Evolutionary conservation across 2,888 invertebrate genomes (phyloP).

Genomic region (Meganola albula): DNA sequence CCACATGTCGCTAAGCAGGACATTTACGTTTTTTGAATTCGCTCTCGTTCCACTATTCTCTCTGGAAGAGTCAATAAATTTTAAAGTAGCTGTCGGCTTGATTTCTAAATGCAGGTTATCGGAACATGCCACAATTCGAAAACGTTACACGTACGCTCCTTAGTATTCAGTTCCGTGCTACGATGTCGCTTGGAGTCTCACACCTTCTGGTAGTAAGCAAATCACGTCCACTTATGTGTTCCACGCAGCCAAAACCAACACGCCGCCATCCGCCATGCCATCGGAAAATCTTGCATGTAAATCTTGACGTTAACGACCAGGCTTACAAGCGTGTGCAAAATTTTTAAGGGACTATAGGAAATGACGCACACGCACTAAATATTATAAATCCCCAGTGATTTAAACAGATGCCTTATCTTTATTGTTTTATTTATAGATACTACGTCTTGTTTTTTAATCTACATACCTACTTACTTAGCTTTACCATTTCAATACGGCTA

Average conservation of each 20-base stretch:
- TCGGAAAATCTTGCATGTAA: constrained; percentile 73
- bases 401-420: too few relatives aligned
- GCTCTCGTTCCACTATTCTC: constrained; percentile 49
- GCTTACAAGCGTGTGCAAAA: constrained; percentile 66
- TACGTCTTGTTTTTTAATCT: too few relatives aligned
- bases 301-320: constrained; percentile 73
- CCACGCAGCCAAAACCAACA: constrained; percentile 72
- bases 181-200: constrained; percentile 59
- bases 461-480: too few relatives aligned
- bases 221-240: constrained; percentile 74
- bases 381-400: too few relatives aligned
- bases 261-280: constrained; percentile 52
- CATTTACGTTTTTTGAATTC: constrained; percentile 43
- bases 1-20: constrained; percentile 32
- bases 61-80: constrained; percentile 69
- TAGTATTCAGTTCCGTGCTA: constrained; percentile 65
- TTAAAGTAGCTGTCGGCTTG: constrained; percentile 63
- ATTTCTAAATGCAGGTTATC: constrained; percentile 77
- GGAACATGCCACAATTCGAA: constrained; percentile 72
- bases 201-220: constrained; percentile 58
- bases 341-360: constrained; percentile 44
- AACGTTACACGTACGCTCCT: constrained; percentile 65
- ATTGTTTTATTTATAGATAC: too few relatives aligned
- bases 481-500: too few relatives aligned
- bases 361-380: constrained; percentile 26